Conservation (phyloP, 1,140 invertebrate genomes). For the Drosophila kurseongensis region DNA sequence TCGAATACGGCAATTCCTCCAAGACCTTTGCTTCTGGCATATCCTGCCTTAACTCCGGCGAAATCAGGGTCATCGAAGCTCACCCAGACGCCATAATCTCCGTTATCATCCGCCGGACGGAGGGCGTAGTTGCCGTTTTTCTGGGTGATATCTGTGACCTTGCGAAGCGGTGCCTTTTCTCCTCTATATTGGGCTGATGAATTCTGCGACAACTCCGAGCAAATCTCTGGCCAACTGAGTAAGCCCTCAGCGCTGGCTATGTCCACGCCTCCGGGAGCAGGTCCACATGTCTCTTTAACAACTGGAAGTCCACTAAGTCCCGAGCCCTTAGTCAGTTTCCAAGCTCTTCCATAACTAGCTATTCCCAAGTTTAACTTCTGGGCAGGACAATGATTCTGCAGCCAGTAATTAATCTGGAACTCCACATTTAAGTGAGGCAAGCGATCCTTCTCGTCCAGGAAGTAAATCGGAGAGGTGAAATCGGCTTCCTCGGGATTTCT, state of each 20-base stretch:
- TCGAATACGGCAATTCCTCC: conserved; percentile 93
- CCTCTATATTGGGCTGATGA: conserved; percentile 86
- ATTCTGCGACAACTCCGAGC: conserved; percentile 85
- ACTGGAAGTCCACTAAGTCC: conserved; percentile 91
- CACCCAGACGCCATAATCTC: conserved; percentile 92
- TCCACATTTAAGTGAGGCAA: conserved; percentile 87
- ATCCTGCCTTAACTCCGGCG: conserved; percentile 91
- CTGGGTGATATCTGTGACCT: conserved; percentile 90
- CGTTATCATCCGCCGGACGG: conserved; percentile 88
- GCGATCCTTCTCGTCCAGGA: conserved; percentile 84
- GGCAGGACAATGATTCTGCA: conserved; percentile 87
- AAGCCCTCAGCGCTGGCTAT: conserved; percentile 86
- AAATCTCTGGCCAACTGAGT: conserved; percentile 88
- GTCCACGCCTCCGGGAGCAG: conserved; percentile 87
- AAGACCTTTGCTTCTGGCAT: conserved; percentile 89
- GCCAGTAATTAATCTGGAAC: conserved; percentile 87
- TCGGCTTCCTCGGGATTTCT: conserved; percentile 91
- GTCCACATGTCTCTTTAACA: conserved; percentile 88
- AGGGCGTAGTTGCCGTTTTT: conserved; percentile 91
- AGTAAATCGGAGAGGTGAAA: conserved; percentile 89
- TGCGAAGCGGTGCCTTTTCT: conserved; percentile 87
- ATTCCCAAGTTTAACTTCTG: conserved; percentile 93
- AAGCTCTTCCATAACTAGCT: conserved; percentile 92
- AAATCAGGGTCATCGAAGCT: conserved; percentile 95
- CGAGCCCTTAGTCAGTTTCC: conserved; percentile 90